These are phyloP conservation scores for Resseliella maxima DNA, from an alignment of 2,888 invertebrate genomes.

Conservation along the genomic window DNA sequence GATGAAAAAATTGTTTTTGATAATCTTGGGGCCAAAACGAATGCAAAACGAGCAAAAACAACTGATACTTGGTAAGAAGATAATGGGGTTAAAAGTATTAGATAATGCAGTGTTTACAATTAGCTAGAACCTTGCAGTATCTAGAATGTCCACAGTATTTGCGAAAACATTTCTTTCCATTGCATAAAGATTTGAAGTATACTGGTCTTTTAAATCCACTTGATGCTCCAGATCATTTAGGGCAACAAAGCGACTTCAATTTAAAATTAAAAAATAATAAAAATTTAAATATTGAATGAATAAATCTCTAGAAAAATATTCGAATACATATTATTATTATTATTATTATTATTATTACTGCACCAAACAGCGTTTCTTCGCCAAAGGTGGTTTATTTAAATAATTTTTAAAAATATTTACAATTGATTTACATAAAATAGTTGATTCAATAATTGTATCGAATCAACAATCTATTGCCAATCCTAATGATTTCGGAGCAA, in stretches of 20 bases:
- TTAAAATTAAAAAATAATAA: too few species aligned
- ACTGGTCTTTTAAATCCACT: conserved; percentile 92
- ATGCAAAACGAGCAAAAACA: conserved; percentile 72
- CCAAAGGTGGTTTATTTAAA: too few species aligned
- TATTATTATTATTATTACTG: too few species aligned
- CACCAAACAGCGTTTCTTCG: too few species aligned
- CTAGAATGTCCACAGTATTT: conserved; percentile 98
- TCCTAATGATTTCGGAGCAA: too few species aligned
- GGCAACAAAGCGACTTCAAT: conserved; percentile 80
- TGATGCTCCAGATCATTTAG: conserved; percentile 94
- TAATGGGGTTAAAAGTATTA: conserved; percentile 71
- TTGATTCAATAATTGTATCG: too few species aligned
- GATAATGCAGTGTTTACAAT: conserved; percentile 80
- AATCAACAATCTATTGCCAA: too few species aligned
- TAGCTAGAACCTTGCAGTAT: conserved; percentile 92
- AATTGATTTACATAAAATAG: too few species aligned
- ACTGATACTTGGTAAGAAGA: conserved; percentile 65
- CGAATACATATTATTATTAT: too few species aligned
- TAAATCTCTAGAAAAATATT: not conserved
- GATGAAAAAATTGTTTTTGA: conserved; percentile 90
- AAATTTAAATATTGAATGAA: not conserved
- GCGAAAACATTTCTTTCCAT: conserved; percentile 90
- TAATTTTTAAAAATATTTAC: too few species aligned
- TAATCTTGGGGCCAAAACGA: conserved; percentile 71
- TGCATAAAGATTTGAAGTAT: conserved; percentile 89